phyloP scores from a whole-genome alignment of 2,113 vertebrate genomes.

The Poicephalus meyeri region DNA sequence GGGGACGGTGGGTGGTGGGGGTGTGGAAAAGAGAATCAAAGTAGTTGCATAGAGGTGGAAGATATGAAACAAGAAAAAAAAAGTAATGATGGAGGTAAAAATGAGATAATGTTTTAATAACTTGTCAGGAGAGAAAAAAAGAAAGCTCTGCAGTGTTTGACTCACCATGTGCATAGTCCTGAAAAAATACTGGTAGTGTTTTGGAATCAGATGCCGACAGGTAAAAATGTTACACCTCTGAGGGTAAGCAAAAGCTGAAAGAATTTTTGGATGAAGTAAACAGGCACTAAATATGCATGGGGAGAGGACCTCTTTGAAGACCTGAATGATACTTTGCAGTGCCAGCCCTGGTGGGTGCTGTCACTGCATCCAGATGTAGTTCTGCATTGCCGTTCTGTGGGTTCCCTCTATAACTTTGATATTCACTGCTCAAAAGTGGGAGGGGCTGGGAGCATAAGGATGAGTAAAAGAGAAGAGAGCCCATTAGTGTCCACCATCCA shows the following conservation, averaged over 20 bases:
- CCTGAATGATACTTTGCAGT: neutral
- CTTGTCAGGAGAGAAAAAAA: neutral
- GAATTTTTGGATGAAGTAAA: neutral
- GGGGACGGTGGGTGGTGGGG: too few species aligned
- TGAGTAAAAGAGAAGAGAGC: neutral
- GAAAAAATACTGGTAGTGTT: neutral
- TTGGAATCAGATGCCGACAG: neutral
- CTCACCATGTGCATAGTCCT: neutral
- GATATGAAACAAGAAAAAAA: neutral
- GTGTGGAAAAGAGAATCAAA: neutral
- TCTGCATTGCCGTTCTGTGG: neutral
- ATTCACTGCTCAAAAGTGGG: neutral
- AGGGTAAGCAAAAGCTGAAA: neutral
- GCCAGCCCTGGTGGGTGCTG: neutral
- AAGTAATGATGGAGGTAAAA: neutral
- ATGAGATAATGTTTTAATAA: neutral
- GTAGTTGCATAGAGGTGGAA: neutral
- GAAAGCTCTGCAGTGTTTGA: neutral
- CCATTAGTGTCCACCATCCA: neutral
- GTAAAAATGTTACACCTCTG: neutral
- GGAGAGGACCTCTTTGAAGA: neutral
- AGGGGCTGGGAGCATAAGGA: neutral
- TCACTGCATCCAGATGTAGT: rapidly evolving
- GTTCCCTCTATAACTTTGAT: neutral
- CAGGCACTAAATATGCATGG: neutral